phyloP scores from a whole-genome alignment of 2,797 vertebrate species.

The Chlorospingus semifuscus region DNA sequence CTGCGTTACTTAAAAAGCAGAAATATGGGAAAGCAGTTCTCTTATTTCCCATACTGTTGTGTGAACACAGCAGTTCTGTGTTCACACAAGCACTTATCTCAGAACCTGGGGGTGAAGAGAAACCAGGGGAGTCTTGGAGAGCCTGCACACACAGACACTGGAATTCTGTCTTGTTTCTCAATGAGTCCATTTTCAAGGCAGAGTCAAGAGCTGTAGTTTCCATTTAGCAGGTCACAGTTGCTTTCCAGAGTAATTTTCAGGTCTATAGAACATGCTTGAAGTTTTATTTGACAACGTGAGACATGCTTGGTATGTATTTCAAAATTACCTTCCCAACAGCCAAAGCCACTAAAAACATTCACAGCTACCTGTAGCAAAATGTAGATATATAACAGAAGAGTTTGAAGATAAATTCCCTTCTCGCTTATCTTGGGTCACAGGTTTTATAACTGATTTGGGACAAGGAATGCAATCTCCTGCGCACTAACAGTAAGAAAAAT shows the following conservation, averaged over 20 bases:
- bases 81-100: neutral
- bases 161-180: neutral
- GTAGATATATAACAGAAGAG: neutral
- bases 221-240: neutral
- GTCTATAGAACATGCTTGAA: neutral
- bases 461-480: neutral
- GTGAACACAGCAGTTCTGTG: neutral
- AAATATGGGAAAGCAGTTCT: neutral
- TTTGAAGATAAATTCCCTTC: neutral
- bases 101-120: neutral
- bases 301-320: neutral
- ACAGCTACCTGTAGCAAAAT: neutral
- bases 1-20: neutral
- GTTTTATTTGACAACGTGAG: neutral
- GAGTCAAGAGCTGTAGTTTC: conserved; percentile 4
- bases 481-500: neutral
- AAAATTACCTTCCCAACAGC: neutral
- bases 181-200: neutral
- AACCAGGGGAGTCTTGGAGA: neutral
- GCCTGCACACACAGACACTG: neutral
- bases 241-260: conserved; percentile 19
- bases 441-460: neutral
- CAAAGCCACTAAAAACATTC: neutral
- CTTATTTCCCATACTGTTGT: too few species aligned
- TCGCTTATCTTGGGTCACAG: neutral